Evolutionary conservation across 1,140 invertebrate species (phyloP), one percentile per base, ranked within the genome.

Genomic region (Zaprionus inermis): DNA sequence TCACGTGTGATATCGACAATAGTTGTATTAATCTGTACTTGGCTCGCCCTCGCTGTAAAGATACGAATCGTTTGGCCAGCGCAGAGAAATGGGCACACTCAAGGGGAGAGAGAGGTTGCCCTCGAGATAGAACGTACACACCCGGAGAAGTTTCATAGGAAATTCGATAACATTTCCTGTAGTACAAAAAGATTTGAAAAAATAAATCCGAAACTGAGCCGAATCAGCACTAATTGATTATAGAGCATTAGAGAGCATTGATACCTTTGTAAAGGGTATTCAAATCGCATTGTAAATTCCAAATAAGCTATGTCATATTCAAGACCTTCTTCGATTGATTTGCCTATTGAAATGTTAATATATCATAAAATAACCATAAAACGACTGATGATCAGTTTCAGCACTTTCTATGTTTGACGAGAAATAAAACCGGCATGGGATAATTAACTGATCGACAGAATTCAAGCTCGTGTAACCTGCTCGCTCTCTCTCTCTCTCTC

Each of bases 1-100:
- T 61, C 28, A 54, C 54, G 36, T 49, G 18, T 28, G 58, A 51
- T 61, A 61, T 61, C 58, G 16, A 20, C 46, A 28, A 49, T 49
- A 61, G 58, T 61, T 61, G 44, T n/a, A 34, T 61, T 61, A 61
- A 61, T 61, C 58, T 61, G 44, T 24, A 60, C 44, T 20, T n/a
- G 58, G 28, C 57, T 28, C 11, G 18, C 54, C 54, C 10, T 18
- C 28, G 58, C 58, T 49, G 51, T 61, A 61, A 61, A 61, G 44
- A 61, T 61, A 49, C 20, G 44, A 49, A 22, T 49, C 44, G 11
- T 12, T 18, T 49, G 18, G 44, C 22, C 18, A 46, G 44, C 0
- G 18, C 3, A 22, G n/a, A 49, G 44, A 49, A 49, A 49, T 49
- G 44, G 44, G 44, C 10, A 12, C 38, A 44, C 38, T 44, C n/a